Conservation (phyloP, 2,113 vertebrate genomes). For the Bothrops jararaca region DNA sequence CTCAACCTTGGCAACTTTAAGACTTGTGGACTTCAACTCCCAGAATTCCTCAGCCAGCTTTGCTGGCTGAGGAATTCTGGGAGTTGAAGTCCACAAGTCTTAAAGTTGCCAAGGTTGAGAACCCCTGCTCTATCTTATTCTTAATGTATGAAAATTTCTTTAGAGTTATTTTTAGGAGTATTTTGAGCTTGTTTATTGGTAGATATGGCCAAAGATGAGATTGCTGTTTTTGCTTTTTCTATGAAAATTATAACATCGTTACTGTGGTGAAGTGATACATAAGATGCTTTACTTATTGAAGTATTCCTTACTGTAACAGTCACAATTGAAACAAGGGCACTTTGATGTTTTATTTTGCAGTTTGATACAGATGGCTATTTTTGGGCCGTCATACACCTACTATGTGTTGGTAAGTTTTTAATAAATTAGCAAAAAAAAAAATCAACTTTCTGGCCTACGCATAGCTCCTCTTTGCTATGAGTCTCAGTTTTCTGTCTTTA, state of each 20-base stretch:
- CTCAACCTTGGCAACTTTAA: no score
- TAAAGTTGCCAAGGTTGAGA: no score
- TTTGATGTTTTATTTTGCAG: conserved; percentile 70
- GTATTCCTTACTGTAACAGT: neutral
- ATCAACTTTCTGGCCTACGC: conserved; percentile 16
- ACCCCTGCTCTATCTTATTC: neutral
- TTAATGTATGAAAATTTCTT: neutral
- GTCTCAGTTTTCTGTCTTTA: neutral
- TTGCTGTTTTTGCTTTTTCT: neutral
- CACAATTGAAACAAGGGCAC: conserved; percentile 20
- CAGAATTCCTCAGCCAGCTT: no score
- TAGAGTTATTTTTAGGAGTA: neutral
- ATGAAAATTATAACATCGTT: neutral
- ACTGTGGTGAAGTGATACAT: neutral
- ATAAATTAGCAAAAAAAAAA: conserved; percentile 1
- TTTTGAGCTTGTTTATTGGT: neutral
- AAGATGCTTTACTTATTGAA: neutral
- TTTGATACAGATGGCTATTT: conserved; percentile 83
- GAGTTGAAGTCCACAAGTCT: no score
- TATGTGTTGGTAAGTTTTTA: conserved; percentile 84
- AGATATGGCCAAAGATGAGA: neutral
- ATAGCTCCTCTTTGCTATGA: neutral
- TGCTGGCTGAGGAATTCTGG: no score
- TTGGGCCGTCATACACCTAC: conserved; percentile 84
- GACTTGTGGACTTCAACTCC: no score